These are phyloP conservation scores for Ennomos erosarius DNA, from an alignment of 2,888 invertebrate genomes.

Conservation along the genomic window DNA sequence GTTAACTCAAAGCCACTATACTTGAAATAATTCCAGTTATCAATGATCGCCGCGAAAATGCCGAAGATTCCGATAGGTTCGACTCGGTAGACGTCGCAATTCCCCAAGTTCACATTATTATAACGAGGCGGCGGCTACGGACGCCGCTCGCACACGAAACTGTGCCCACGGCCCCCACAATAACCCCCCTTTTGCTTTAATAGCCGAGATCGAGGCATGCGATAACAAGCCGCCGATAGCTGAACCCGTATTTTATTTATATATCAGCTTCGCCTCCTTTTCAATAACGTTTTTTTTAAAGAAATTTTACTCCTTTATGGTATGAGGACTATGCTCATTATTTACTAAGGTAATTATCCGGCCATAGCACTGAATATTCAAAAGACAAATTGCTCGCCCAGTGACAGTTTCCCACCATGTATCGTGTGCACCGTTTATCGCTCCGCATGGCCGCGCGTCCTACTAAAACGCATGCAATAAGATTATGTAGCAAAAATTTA, in stretches of 20 bases:
- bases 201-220: slow-evolving; percentile 81
- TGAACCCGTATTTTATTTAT: slow-evolving; percentile 86
- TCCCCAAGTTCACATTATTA: slow-evolving; percentile 85
- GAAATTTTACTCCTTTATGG: slow-evolving; percentile 83
- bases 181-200: slow-evolving; percentile 81
- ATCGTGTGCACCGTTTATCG: slow-evolving; percentile 5
- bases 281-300: slow-evolving; percentile 82
- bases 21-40: slow-evolving; percentile 40
- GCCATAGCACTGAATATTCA: slow-evolving; percentile 74
- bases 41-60: slow-evolving; percentile 44
- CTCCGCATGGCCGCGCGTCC: neutral
- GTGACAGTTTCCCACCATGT: slow-evolving; percentile 62
- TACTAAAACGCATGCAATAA: slow-evolving; percentile 4
- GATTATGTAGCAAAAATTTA: slow-evolving; percentile 4
- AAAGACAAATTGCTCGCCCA: slow-evolving; percentile 69
- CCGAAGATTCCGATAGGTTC: slow-evolving; percentile 56
- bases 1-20: slow-evolving; percentile 27
- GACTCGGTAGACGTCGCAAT: slow-evolving; percentile 77
- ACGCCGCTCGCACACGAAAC: slow-evolving; percentile 74
- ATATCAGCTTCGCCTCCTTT: slow-evolving; percentile 82
- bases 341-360: slow-evolving; percentile 79
- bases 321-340: slow-evolving; percentile 75
- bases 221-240: slow-evolving; percentile 85
- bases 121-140: slow-evolving; percentile 81
- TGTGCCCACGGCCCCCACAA: slow-evolving; percentile 77